These are phyloP conservation scores for Panzeria rudis DNA, from an alignment of 2,888 invertebrate species.

Conservation along the genomic window DNA sequence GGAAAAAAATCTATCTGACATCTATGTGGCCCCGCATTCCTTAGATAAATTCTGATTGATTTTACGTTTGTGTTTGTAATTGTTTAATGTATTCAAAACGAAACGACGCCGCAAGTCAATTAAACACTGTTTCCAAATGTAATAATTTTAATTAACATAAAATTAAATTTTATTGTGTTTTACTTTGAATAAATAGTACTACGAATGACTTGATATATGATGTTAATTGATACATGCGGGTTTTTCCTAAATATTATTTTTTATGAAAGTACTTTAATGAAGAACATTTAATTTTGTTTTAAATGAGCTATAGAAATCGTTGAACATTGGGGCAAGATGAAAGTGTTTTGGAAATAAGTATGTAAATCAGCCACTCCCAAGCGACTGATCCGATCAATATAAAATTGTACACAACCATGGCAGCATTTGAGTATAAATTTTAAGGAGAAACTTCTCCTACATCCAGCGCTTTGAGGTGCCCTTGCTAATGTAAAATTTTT, in stretches of 20 bases:
- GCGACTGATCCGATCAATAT: too few species aligned
- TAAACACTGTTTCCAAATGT: conserved; percentile 55
- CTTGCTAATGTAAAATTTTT: too few species aligned
- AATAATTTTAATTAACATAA: neutral
- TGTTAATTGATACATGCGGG: neutral
- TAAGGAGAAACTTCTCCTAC: too few species aligned
- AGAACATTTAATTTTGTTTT: too few species aligned
- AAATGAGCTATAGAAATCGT: too few species aligned
- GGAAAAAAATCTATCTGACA: conserved; percentile 71
- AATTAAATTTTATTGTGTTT: neutral
- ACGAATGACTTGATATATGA: neutral
- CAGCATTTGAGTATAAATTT: too few species aligned
- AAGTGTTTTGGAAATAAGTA: too few species aligned
- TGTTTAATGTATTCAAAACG: conserved; percentile 53
- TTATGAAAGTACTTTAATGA: too few species aligned
- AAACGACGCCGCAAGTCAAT: neutral
- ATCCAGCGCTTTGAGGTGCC: too few species aligned
- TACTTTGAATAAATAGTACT: neutral
- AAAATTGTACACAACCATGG: too few species aligned
- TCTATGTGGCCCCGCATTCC: conserved; percentile 76
- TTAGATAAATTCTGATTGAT: conserved; percentile 73
- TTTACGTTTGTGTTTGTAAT: conserved; percentile 58
- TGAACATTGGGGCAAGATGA: too few species aligned
- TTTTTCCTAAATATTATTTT: neutral
- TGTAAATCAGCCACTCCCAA: too few species aligned